phyloP scores from a whole-genome alignment of 2,797 vertebrate genomes.

The Sebastes wilsoni region DNA sequence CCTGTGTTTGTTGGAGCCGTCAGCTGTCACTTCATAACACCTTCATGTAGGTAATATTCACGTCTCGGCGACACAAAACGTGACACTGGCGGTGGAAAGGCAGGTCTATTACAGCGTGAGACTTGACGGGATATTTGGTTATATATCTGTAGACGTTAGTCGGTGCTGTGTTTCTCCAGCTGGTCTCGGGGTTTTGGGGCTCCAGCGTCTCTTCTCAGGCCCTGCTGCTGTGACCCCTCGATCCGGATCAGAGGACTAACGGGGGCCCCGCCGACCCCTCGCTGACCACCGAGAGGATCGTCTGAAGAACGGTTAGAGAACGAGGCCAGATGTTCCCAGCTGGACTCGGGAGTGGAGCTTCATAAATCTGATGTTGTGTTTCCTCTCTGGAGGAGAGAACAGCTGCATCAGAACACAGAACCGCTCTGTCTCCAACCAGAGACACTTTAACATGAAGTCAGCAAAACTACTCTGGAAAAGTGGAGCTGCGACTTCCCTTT shows the following conservation, averaged over 20 bases:
- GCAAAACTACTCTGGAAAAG: background rate
- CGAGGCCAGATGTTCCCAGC: conserved; percentile 42
- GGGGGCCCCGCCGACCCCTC: background rate
- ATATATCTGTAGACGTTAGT: background rate
- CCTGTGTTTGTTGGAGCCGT: too few species aligned
- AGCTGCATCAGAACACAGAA: too few species aligned
- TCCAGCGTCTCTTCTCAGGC: background rate
- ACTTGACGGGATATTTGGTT: too few species aligned
- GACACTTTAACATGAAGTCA: conserved; percentile 1
- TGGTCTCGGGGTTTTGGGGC: background rate
- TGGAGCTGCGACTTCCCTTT: background rate
- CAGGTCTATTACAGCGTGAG: too few species aligned
- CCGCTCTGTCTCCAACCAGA: too few species aligned
- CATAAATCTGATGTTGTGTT: background rate
- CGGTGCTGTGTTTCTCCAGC: background rate
- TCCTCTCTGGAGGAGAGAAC: background rate
- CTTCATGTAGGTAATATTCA: too few species aligned
- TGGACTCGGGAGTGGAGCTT: background rate
- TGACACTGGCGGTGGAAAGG: too few species aligned
- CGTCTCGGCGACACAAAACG: too few species aligned
- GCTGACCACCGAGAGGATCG: background rate
- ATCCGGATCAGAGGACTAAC: conserved; percentile 15
- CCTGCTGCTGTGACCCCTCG: background rate
- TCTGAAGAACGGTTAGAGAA: conserved; percentile 1
- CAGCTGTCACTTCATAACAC: too few species aligned